phyloP scores from a whole-genome alignment of 2,113 vertebrate species.

The Python bivittatus region DNA sequence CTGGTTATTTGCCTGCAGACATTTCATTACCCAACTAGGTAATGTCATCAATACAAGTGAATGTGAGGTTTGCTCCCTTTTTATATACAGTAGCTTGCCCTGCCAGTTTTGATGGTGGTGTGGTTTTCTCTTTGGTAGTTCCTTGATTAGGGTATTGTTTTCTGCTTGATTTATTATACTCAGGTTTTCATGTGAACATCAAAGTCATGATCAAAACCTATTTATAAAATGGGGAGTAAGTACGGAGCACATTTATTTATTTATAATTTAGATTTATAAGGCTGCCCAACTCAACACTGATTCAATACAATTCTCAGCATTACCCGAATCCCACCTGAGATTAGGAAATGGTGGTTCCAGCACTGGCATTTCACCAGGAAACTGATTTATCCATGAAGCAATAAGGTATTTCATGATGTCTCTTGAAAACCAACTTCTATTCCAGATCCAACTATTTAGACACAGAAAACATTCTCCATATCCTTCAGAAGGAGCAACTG shows the following conservation, averaged over 20 bases:
- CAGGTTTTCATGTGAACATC: background rate
- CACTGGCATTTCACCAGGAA: background rate
- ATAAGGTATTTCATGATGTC: background rate
- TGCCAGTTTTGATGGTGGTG: background rate
- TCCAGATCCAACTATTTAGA: background rate
- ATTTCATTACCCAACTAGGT: background rate
- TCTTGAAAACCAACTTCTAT: background rate
- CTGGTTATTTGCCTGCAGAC: background rate
- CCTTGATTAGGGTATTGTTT: background rate
- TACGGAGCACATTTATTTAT: background rate
- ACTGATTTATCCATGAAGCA: background rate
- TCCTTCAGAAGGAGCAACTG: background rate
- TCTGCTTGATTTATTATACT: background rate
- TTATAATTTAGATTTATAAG: background rate
- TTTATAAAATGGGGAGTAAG: background rate
- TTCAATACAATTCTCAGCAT: background rate
- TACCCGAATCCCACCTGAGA: background rate
- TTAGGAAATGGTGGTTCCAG: background rate
- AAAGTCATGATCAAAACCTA: background rate
- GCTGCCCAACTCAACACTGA: background rate
- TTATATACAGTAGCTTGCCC: background rate
- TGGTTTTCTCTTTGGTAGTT: background rate
- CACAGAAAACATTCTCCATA: background rate
- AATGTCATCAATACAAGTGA: background rate
- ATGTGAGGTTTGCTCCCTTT: background rate